These are phyloP conservation scores for Notodonta ziczac DNA, from an alignment of 2,888 invertebrate genomes.

Conservation along the genomic window DNA sequence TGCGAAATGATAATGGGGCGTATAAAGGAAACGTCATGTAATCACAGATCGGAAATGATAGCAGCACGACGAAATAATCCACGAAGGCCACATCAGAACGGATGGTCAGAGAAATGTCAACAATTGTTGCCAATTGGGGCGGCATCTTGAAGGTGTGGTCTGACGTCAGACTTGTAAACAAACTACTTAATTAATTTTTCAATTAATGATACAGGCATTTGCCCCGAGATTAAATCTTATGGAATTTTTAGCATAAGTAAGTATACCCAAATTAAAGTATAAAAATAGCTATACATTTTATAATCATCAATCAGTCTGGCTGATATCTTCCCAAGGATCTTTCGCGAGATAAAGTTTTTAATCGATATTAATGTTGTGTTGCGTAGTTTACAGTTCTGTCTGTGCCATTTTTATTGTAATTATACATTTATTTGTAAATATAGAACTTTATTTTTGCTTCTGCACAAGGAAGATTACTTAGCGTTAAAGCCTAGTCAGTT, in stretches of 20 bases:
- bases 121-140: slow-evolving; percentile 57
- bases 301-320: slow-evolving; percentile 17
- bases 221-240: not conserved
- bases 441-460: too few species aligned
- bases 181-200: not conserved
- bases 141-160: slow-evolving; percentile 22
- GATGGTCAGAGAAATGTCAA: slow-evolving; percentile 31
- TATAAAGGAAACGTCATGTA: not conserved
- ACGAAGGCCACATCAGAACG: not conserved
- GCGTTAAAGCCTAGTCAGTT: not conserved
- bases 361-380: slow-evolving; percentile 8
- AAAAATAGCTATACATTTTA: slow-evolving; percentile 7
- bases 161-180: too few species aligned
- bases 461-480: too few species aligned
- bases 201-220: not conserved
- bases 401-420: not conserved
- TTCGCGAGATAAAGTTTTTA: slow-evolving; percentile 13
- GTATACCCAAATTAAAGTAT: not conserved
- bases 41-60: not conserved
- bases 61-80: not conserved
- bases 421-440: not conserved
- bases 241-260: not conserved
- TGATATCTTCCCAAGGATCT: slow-evolving; percentile 9
- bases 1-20: not conserved
- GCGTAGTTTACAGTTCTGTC: not conserved